Percentiles rank a stretch among this genome's conserved stretches.
phyloP scores from a whole-genome alignment of 2,113 vertebrate genomes.

The Hassar affinis region DNA sequence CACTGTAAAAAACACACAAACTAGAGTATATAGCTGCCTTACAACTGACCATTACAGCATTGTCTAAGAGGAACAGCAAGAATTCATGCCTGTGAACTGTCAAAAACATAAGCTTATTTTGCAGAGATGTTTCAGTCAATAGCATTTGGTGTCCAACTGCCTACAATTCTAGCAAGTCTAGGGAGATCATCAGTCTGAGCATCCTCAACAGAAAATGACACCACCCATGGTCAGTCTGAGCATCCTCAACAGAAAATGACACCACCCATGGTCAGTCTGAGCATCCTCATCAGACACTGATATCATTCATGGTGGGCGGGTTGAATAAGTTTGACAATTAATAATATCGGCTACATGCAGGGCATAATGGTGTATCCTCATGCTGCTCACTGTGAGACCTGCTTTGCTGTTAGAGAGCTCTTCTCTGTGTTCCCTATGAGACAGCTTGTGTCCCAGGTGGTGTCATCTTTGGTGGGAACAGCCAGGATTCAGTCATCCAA shows the following conservation, averaged over 20 bases:
- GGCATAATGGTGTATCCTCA: background rate
- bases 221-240: background rate
- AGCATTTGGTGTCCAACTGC: background rate
- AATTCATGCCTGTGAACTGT: background rate
- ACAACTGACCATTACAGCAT: background rate
- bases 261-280: background rate
- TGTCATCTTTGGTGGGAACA: background rate
- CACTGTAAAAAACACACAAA: background rate
- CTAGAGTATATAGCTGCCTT: background rate
- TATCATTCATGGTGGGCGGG: background rate
- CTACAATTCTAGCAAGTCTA: background rate
- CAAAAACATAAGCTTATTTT: background rate
- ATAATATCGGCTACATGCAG: background rate
- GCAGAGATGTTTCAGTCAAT: background rate
- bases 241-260: background rate
- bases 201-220: background rate
- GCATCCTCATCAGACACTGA: background rate
- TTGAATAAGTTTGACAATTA: background rate
- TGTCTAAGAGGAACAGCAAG: background rate
- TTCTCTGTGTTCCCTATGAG: background rate
- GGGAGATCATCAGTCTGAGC: background rate
- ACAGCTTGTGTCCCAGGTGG: background rate
- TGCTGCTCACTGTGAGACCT: background rate
- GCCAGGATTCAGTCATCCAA: background rate
- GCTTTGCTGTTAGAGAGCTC: background rate